These are phyloP conservation scores for Ennomos erosarius DNA, from an alignment of 2,888 invertebrate genomes.

Conservation along the genomic window DNA sequence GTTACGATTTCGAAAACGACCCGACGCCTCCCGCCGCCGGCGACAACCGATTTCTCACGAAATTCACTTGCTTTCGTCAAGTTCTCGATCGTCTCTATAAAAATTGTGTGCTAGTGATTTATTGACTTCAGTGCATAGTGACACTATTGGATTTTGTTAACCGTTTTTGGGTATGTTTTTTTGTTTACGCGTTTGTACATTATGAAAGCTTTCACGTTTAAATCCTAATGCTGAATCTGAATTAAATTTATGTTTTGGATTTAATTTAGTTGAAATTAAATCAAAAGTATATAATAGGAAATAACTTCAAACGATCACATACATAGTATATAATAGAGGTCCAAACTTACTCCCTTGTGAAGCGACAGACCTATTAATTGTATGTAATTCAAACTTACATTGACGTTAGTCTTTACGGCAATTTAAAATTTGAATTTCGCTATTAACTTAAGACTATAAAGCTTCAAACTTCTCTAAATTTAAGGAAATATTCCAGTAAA, in stretches of 20 bases:
- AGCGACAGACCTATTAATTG: constrained; percentile 27
- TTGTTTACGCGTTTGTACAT: constrained; percentile 31
- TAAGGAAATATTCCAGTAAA: neutral
- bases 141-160: constrained; percentile 67
- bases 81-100: constrained; percentile 66
- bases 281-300: constrained; percentile 4
- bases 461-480: neutral
- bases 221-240: constrained; percentile 11
- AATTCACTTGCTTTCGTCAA: constrained; percentile 73
- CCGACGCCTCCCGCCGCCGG: constrained; percentile 85
- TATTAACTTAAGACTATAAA: constrained; percentile 28
- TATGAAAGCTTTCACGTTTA: constrained; percentile 26
- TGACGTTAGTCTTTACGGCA: neutral
- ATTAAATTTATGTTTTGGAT: neutral
- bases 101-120: constrained; percentile 65
- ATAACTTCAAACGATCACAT: too few species aligned
- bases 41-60: constrained; percentile 78
- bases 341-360: constrained; percentile 38
- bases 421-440: constrained; percentile 7
- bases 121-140: constrained; percentile 62
- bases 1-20: constrained; percentile 86
- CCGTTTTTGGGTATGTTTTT: constrained; percentile 57
- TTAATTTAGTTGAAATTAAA: constrained; percentile 1
- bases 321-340: constrained; percentile 21
- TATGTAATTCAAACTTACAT: constrained; percentile 21